phyloP scores from a whole-genome alignment of 2,113 vertebrate species.

The Carlito syrichta region DNA sequence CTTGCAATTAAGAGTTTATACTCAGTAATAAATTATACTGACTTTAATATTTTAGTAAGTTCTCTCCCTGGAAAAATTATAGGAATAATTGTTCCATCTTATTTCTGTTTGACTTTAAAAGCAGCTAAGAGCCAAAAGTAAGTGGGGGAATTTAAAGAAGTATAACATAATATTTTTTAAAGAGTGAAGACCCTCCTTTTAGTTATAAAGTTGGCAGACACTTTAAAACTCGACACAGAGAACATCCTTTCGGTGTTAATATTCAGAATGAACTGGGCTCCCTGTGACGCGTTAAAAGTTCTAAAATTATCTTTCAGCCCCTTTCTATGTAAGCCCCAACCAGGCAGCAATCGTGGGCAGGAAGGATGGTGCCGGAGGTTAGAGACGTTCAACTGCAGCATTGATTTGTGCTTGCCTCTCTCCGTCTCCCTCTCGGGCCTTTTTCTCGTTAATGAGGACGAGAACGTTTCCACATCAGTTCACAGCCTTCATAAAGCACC shows the following conservation, averaged over 20 bases:
- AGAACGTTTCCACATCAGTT: slow-evolving; percentile 82
- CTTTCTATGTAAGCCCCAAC: background rate
- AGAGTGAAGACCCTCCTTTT: background rate
- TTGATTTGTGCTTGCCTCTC: slow-evolving; percentile 46
- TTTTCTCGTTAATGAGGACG: slow-evolving; percentile 72
- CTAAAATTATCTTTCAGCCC: background rate
- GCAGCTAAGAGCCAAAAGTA: background rate
- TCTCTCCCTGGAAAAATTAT: background rate
- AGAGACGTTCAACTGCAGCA: slow-evolving; percentile 28
- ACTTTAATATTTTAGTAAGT: slow-evolving; percentile 15
- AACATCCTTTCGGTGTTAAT: background rate
- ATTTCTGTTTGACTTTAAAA: slow-evolving; percentile 29
- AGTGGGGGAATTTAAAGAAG: background rate
- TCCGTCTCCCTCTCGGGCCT: slow-evolving; percentile 28
- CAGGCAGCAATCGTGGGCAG: background rate
- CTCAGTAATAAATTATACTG: background rate
- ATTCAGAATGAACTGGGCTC: background rate
- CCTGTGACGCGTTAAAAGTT: slow-evolving; percentile 34
- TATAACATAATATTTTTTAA: background rate
- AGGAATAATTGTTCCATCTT: background rate
- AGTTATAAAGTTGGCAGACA: slow-evolving; percentile 20
- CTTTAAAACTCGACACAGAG: background rate
- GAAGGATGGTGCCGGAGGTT: slow-evolving; percentile 17
- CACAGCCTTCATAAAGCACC: slow-evolving; percentile 78
- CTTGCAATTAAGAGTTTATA: background rate